Evolutionary conservation across 2,113 vertebrate species (phyloP).

Genomic region (Engraulis encrasicolus): DNA sequence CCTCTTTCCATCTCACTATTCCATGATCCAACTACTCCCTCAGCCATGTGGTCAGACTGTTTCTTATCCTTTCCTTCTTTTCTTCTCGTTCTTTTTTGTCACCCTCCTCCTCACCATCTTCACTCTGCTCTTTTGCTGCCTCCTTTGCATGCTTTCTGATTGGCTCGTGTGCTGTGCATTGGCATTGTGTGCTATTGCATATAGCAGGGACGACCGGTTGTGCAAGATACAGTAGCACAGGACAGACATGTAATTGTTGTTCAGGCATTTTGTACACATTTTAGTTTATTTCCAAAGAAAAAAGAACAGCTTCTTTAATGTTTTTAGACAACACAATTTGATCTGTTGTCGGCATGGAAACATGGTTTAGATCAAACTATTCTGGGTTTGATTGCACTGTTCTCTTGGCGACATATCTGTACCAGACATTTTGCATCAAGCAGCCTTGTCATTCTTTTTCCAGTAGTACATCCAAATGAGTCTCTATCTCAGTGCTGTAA

Average conservation of each 20-base stretch:
- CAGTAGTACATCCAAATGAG: too few species aligned
- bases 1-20: conserved; percentile 55
- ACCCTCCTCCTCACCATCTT: conserved; percentile 31
- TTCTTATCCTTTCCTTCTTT: conserved; percentile 39
- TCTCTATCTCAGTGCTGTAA: too few species aligned
- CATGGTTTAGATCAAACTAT: neutral
- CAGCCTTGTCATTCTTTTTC: neutral
- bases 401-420: neutral
- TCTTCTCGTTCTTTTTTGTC: conserved; percentile 50
- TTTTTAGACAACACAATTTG: neutral
- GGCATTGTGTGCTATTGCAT: neutral
- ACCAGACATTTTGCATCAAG: neutral
- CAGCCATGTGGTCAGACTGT: conserved; percentile 72
- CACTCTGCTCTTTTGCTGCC: conserved; percentile 51
- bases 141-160: conserved; percentile 25
- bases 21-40: conserved; percentile 75
- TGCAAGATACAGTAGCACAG: neutral
- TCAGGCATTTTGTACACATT: neutral
- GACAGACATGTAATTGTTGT: neutral
- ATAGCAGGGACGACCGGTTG: neutral
- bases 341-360: neutral
- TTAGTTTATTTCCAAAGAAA: neutral
- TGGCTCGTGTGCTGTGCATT: neutral
- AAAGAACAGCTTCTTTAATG: neutral
- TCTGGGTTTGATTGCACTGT: neutral